Conservation (phyloP, 2,113 vertebrate genomes). For the Ptilonorhynchus violaceus region DNA sequence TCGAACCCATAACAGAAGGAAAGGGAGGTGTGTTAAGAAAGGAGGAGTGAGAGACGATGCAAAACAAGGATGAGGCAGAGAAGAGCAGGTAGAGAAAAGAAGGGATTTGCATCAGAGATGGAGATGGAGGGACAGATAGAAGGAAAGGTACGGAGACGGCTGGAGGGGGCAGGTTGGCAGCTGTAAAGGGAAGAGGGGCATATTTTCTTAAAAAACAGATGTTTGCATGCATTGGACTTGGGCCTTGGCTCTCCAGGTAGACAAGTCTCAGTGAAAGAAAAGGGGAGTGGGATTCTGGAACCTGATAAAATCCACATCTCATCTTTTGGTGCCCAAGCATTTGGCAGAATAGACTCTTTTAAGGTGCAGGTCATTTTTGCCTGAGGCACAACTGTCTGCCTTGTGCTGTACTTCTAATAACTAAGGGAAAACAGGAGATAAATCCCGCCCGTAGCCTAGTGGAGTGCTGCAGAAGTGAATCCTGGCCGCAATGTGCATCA, state of each 20-base stretch:
- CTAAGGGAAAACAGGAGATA: not conserved
- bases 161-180: not conserved
- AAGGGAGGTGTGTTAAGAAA: not conserved
- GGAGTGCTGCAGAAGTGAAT: not conserved
- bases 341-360: not conserved
- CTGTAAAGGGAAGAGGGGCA: not conserved
- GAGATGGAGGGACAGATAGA: not conserved
- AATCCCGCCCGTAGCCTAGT: not conserved
- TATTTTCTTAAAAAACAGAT: not conserved
- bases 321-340: not conserved
- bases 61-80: not conserved
- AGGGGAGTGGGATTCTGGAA: not conserved
- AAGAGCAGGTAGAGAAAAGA: not conserved
- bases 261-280: not conserved
- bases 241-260: not conserved
- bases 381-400: not conserved
- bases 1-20: too few relatives aligned
- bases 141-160: not conserved
- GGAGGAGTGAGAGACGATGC: fast-evolving
- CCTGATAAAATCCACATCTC: fast-evolving
- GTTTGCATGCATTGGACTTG: not conserved
- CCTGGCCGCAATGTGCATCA: not conserved
- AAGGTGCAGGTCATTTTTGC: not conserved
- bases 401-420: not conserved
- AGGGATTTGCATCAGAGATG: not conserved